These are phyloP conservation scores for Equus przewalskii DNA, from an alignment of 2,113 vertebrate genomes.

Conservation along the genomic window DNA sequence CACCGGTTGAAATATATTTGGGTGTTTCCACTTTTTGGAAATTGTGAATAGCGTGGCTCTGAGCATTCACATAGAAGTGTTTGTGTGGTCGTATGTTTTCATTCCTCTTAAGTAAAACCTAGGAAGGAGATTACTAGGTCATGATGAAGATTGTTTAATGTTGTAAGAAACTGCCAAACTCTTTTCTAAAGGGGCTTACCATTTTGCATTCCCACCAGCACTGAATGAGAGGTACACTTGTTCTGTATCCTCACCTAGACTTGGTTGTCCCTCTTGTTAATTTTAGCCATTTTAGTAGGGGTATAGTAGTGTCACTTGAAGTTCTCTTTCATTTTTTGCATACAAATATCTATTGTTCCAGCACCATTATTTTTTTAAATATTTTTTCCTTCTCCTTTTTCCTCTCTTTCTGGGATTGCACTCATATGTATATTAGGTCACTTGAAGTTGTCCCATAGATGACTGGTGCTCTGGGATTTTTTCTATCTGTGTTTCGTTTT, in stretches of 20 bases:
- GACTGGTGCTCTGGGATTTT: background rate
- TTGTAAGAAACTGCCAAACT: background rate
- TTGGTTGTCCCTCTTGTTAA: background rate
- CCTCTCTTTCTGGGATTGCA: background rate
- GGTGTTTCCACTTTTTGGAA: background rate
- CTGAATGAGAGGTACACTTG: background rate
- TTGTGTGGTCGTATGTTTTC: background rate
- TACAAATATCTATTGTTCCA: background rate
- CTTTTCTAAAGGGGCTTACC: background rate
- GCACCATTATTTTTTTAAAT: background rate
- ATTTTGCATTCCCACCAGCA: background rate
- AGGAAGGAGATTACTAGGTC: background rate
- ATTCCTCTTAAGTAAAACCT: background rate
- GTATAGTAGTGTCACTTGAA: background rate
- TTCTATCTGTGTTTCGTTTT: background rate
- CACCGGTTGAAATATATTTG: background rate
- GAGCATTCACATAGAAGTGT: background rate
- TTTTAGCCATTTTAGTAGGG: background rate
- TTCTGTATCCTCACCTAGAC: background rate
- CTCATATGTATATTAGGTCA: background rate
- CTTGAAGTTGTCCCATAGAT: background rate
- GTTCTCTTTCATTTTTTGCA: background rate
- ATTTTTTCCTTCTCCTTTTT: background rate
- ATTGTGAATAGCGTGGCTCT: background rate
- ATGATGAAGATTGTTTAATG: background rate